A percentile compares a stretch with the other conserved stretches of the same genome.
phyloP scores from a whole-genome alignment of 2,797 vertebrate genomes.

The Tangara arthus region DNA sequence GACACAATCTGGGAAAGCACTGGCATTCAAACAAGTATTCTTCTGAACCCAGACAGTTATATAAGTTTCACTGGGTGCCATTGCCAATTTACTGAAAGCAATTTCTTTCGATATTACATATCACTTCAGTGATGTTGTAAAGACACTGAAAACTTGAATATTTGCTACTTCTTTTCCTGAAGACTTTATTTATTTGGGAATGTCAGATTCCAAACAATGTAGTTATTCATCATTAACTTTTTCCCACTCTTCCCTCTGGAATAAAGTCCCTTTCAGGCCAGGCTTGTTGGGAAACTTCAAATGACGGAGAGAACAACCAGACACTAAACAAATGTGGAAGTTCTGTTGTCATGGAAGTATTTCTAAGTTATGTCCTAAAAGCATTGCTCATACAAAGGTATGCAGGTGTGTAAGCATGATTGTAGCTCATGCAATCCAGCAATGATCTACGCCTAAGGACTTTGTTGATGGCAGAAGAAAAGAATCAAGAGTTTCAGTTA shows the following conservation, averaged over 20 bases:
- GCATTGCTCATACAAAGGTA: not conserved
- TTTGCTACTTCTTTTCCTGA: not conserved
- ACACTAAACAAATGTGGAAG: not conserved
- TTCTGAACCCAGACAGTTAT: slow-evolving; percentile 51
- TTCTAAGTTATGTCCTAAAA: not conserved
- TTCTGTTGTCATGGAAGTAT: not conserved
- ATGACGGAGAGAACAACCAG: not conserved
- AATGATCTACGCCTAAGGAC: not conserved
- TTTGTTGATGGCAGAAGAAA: not conserved
- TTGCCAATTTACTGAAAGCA: slow-evolving; percentile 27
- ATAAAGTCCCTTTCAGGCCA: not conserved
- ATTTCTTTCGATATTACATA: not conserved
- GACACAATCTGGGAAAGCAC: slow-evolving; percentile 56
- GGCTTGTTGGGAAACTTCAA: not conserved
- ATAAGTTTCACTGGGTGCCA: slow-evolving; percentile 39
- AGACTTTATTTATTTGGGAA: slow-evolving; percentile 9
- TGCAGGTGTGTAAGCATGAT: not conserved
- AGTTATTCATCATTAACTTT: slow-evolving; percentile 32
- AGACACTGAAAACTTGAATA: not conserved
- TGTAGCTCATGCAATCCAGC: not conserved
- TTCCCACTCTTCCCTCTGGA: not conserved
- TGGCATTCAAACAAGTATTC: slow-evolving; percentile 59
- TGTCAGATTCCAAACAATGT: not conserved
- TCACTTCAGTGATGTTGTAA: not conserved
- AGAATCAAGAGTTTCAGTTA: not conserved